Base-by-base conservation (phyloP, 53 echinoderm and acorn worm species). In the Temnopleurus reevesii region DNA sequence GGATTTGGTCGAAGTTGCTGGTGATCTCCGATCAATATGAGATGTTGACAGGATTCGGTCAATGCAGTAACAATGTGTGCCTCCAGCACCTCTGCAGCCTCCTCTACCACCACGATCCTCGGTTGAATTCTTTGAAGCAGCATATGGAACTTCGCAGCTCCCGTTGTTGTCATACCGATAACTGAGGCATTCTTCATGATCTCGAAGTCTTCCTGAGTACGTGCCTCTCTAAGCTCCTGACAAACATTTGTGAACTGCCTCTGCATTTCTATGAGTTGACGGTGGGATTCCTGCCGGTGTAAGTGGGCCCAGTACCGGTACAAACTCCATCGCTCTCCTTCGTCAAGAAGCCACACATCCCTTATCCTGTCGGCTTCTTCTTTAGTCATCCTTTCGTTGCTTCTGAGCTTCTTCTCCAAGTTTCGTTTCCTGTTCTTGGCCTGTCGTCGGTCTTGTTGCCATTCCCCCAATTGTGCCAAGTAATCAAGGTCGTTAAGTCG, bases 11-110 rank as follows among this genome's bases (percentile, higher is more conserved):
- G 83, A 25, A 97, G 89, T 81, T 97, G 97, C 54, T 97, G 97
- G 41, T 97, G 97, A 89, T 97, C 97, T 9, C 97, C 97, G 21
- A 97, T 97, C 86, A 97, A 71, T 29, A 97, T 94, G 36, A 97
- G 91, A 89, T 97, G 97, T 53, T 97, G 86, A 55, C 94, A 94
- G 19, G 77, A 59, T 17, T 91, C 26, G 17, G 90, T 97, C 9
- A 97, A 89, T 25, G 95, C 91, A 24, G 97, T 95, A 1, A 97
- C 77, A 8, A 97, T 93, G 47, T 97, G 97, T 5, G 97, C 95
- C 83, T 97, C 97, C 31, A 97, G 53, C 12, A 97, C 92, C 76
- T 97, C 95, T 3, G 97, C 97, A 56, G 97, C 97, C 85, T 97
- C 97, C 65, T 97, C 97, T 1, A 97, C 93, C 26, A 97, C 89